phyloP scores from a whole-genome alignment of 2,888 invertebrate genomes.

The Bruchidius siliquastri region DNA sequence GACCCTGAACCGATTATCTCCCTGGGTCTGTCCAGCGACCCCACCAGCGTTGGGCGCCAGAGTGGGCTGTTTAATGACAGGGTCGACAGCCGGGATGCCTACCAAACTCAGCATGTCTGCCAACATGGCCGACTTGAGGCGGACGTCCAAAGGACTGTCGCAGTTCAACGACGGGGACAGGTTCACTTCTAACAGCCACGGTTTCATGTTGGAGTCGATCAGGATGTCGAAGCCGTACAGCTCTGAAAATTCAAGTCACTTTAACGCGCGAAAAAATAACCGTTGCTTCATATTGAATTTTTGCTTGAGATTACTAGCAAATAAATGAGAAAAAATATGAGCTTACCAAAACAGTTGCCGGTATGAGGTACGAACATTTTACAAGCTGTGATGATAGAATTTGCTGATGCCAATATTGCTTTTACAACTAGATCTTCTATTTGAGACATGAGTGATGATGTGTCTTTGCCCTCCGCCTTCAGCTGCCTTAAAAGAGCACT shows the following conservation, averaged over 20 bases:
- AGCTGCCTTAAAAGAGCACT: constrained; percentile 87
- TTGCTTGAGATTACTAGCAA: too few species aligned
- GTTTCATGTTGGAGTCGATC: constrained; percentile 85
- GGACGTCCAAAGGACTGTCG: constrained; percentile 88
- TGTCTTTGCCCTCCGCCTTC: constrained; percentile 79
- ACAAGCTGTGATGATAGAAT: constrained; percentile 83
- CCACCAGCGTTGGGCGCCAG: not conserved
- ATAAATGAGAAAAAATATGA: not conserved
- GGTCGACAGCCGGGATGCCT: constrained; percentile 77
- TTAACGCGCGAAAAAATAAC: too few species aligned
- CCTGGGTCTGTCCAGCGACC: constrained; percentile 11
- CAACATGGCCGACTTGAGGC: constrained; percentile 86
- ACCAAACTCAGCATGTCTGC: constrained; percentile 86
- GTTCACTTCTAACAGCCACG: constrained; percentile 94
- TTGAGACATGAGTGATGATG: constrained; percentile 81
- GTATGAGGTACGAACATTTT: constrained; percentile 85
- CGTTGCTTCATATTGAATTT: too few species aligned
- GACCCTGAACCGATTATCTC: constrained; percentile 31
- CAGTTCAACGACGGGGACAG: constrained; percentile 87
- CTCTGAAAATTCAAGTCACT: constrained; percentile 49
- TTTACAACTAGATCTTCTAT: constrained; percentile 94
- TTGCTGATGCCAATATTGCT: constrained; percentile 83
- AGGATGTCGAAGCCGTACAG: constrained; percentile 94
- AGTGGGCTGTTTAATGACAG: constrained; percentile 50
- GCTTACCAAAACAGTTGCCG: constrained; percentile 69